Conservation (phyloP, 2,888 invertebrate genomes). For the Lycophotia porphyrea region DNA sequence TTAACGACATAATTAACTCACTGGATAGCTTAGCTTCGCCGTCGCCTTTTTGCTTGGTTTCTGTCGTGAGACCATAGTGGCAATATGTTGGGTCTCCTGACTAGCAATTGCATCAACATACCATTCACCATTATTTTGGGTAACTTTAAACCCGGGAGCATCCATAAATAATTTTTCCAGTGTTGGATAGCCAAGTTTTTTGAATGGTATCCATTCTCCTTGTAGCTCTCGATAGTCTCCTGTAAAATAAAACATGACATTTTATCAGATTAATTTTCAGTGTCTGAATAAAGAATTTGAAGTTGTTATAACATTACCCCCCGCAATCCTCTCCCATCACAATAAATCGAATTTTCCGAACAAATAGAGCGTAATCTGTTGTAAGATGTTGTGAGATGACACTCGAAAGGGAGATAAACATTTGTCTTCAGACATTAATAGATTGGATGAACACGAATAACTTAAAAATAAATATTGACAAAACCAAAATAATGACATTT, state of each 20-base stretch:
- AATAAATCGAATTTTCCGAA: too few species aligned
- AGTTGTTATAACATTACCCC: too few species aligned
- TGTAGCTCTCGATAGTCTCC: conserved; percentile 92
- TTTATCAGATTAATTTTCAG: too few species aligned
- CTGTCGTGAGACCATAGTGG: conserved; percentile 87
- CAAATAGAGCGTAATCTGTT: too few species aligned
- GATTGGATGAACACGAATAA: too few species aligned
- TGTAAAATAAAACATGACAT: conserved; percentile 59
- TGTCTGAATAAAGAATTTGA: too few species aligned
- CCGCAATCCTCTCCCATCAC: too few species aligned
- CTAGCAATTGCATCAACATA: conserved; percentile 90
- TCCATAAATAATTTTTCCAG: conserved; percentile 91
- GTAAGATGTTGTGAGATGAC: too few species aligned
- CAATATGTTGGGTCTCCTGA: conserved; percentile 91
- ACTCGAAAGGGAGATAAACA: too few species aligned
- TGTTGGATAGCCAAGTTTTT: conserved; percentile 89
- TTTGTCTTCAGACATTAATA: too few species aligned
- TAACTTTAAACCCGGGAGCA: conserved; percentile 90
- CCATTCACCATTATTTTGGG: conserved; percentile 88
- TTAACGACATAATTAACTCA: conserved; percentile 67
- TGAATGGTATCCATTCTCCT: conserved; percentile 91
- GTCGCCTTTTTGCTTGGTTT: conserved; percentile 84
- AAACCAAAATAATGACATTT: too few species aligned
- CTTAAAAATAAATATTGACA: too few species aligned
- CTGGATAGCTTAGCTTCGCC: conserved; percentile 78